These are phyloP conservation scores for Gallinago undulata DNA, from an alignment of 2,113 vertebrate species.

Conservation along the genomic window DNA sequence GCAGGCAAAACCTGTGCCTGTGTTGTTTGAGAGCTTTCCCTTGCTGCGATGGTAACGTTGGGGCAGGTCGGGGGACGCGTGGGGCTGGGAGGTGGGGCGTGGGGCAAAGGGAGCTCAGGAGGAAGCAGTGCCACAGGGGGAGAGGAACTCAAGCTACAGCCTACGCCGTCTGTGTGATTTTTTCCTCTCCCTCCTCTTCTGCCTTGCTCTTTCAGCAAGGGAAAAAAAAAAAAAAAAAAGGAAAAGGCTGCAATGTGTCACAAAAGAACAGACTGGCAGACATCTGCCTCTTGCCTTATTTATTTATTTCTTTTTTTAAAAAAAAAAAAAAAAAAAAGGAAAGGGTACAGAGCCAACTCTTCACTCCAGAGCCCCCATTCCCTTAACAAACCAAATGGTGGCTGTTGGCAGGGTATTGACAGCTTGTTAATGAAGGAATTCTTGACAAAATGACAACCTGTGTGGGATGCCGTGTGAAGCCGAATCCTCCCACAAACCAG, in stretches of 20 bases:
- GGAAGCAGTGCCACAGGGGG: background rate
- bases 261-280: slow-evolving; percentile 80
- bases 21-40: background rate
- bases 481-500: slow-evolving; percentile 65
- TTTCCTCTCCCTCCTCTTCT: slow-evolving; percentile 16
- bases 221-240: background rate
- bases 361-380: slow-evolving; percentile 72
- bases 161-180: background rate
- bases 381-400: slow-evolving; percentile 79
- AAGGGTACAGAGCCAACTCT: slow-evolving; percentile 71
- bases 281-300: slow-evolving; percentile 79
- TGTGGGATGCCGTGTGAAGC: slow-evolving; percentile 74
- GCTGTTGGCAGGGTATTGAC: slow-evolving; percentile 80
- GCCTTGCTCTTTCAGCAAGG: slow-evolving; percentile 5
- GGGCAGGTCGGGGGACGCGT: background rate
- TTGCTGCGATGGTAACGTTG: background rate
- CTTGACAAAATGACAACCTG: slow-evolving; percentile 82
- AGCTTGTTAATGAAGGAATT: slow-evolving; percentile 83
- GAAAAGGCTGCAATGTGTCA: slow-evolving; percentile 63
- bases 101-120: background rate
- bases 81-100: background rate
- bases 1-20: background rate
- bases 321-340: background rate
- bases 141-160: background rate
- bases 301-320: slow-evolving; percentile 48